Evolutionary conservation across 2,797 vertebrate genomes (phyloP), one percentile per base, ranked within the genome.

Genomic region (Australoheros facetus): DNA sequence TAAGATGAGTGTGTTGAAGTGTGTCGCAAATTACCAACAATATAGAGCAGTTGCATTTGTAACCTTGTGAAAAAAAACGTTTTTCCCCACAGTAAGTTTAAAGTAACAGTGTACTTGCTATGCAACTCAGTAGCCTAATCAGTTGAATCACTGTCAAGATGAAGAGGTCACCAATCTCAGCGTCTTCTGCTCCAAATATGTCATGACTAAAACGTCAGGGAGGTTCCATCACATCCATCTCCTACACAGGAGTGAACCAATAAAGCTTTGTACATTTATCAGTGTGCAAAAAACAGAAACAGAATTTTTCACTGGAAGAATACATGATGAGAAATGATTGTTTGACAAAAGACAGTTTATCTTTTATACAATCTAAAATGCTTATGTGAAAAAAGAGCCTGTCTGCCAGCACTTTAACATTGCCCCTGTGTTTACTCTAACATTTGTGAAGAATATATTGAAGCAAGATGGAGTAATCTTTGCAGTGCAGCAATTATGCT

Each of bases 151-250:
- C 72, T 77, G 71, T 72, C 75, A 70, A 60, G 58, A 72, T 71
- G 77, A 39, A 54, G 64, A 84, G 79, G 74, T 91, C 82, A 86
- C 80, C 83, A 60, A 75, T 91, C 70, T 89, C 60, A 71, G 73
- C 88, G 71, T 90, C 75, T 75, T 79, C 80, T 69, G 92, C 66
- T 92, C 92, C 83, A 93, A 91, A 94, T 93, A 90, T 93, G 92
- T 93, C 92, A 93, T 73, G 21, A 85, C 80, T 82, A 73, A 89
- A 88, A 79, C 90, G 81, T 89, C 79, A 79, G 90, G 87, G 89
- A 88, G 75, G 58, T 72, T 80, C 79, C 80, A 34, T 91, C 88
- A 82, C 87, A 94, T 89, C 87, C 78, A 66, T 91, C 87, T 89
- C 80, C 83, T 87, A 84, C 85, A 88, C 86, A 87, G 66, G 78